Evolutionary conservation across 2,797 vertebrate genomes (phyloP).

Genomic region (Rhinichthys osculus): DNA sequence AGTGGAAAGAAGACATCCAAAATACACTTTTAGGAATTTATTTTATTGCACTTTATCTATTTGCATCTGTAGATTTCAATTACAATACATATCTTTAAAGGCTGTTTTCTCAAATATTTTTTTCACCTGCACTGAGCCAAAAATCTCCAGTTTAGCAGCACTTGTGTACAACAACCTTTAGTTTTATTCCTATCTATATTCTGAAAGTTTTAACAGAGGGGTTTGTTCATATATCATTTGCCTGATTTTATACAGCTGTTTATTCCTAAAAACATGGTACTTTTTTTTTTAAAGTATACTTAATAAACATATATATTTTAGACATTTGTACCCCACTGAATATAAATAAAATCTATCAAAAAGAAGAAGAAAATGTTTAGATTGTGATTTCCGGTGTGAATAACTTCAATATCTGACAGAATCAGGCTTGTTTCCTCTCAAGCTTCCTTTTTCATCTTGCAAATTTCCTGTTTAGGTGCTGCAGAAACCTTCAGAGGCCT

Average conservation of each 20-base stretch:
- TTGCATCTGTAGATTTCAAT: background rate
- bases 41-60: background rate
- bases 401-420: background rate
- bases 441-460: background rate
- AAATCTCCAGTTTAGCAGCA: background rate
- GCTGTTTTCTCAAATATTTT: background rate
- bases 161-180: background rate
- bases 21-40: background rate
- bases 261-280: background rate
- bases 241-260: background rate
- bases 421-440: background rate
- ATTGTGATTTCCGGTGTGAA: background rate
- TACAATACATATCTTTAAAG: background rate
- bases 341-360: background rate
- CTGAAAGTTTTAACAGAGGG: background rate
- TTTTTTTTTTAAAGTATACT: too few relatives aligned
- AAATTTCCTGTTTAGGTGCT: conserved; percentile 80
- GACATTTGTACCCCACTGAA: too few relatives aligned
- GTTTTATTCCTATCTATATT: background rate
- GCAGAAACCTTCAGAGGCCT: conserved; percentile 93
- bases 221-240: background rate
- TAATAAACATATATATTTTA: too few relatives aligned
- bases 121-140: background rate
- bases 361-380: background rate
- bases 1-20: background rate